Evolutionary conservation across 2,888 invertebrate genomes (phyloP).

Genomic region (Pomacea canaliculata): DNA sequence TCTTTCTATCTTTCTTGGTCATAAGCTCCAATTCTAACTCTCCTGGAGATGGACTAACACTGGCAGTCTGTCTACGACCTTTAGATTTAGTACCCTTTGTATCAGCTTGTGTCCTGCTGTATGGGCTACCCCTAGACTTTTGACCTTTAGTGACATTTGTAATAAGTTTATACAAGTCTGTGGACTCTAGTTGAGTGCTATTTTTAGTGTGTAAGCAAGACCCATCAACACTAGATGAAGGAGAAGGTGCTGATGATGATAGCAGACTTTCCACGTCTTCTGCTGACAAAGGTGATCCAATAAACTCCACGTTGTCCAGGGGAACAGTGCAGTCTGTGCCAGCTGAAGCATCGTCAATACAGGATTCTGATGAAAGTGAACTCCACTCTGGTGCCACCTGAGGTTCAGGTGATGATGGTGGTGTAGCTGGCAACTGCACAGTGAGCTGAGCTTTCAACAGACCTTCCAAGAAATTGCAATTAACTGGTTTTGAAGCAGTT

Average conservation of each 20-base stretch:
- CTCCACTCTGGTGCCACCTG: slow-evolving; percentile 21
- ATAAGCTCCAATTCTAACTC: slow-evolving; percentile 37
- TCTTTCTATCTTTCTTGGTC: slow-evolving; percentile 55
- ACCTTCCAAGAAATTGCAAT: too few relatives aligned
- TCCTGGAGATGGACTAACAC: slow-evolving; percentile 37
- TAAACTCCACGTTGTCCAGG: slow-evolving; percentile 28
- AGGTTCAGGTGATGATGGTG: slow-evolving; percentile 14
- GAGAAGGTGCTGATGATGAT: slow-evolving; percentile 38
- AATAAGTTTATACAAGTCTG: slow-evolving; percentile 18
- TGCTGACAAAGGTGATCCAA: slow-evolving; percentile 41
- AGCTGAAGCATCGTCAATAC: slow-evolving; percentile 3
- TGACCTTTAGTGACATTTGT: slow-evolving; percentile 9
- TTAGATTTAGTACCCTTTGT: slow-evolving; percentile 17
- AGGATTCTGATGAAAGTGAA: background rate
- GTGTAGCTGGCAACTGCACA: slow-evolving; percentile 3
- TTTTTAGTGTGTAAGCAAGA: background rate
- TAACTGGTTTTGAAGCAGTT: background rate
- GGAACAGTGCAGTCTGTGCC: slow-evolving; percentile 9
- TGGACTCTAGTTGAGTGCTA: slow-evolving; percentile 1
- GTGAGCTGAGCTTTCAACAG: too few relatives aligned
- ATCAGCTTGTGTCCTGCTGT: slow-evolving; percentile 12
- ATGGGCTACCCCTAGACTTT: slow-evolving; percentile 13
- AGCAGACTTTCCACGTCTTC: slow-evolving; percentile 48
- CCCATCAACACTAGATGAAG: slow-evolving; percentile 13
- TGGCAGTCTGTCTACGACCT: slow-evolving; percentile 27